Conservation (phyloP, 2,888 invertebrate genomes). For the Timema cristinae region DNA sequence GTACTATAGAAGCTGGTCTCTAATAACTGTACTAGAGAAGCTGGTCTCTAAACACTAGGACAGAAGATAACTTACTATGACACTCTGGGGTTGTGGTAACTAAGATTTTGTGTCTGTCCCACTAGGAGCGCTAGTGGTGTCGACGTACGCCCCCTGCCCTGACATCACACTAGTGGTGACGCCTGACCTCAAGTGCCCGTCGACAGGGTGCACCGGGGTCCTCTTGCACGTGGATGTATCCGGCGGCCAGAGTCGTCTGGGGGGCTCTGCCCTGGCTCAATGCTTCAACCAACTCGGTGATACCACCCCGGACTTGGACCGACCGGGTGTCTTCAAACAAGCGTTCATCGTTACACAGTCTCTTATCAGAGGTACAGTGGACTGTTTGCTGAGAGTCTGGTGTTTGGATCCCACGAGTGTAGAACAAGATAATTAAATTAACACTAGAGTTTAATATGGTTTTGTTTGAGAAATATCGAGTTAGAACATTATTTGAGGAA, state of each 20-base stretch:
- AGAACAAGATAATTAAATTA: no score
- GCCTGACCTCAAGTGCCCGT: slow-evolving; percentile 79
- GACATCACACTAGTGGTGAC: slow-evolving; percentile 80
- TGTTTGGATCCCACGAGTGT: no score
- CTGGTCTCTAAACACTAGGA: no score
- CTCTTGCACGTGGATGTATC: slow-evolving; percentile 78
- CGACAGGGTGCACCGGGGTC: slow-evolving; percentile 54
- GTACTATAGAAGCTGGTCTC: no score
- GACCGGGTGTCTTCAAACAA: slow-evolving; percentile 60
- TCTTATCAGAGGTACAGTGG: slow-evolving; percentile 62
- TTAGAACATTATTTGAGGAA: no score
- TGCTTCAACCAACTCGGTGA: slow-evolving; percentile 81
- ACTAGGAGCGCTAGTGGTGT: slow-evolving; percentile 90
- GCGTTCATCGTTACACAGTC: slow-evolving; percentile 82
- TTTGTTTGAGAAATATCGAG: no score
- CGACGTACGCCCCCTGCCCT: slow-evolving; percentile 92
- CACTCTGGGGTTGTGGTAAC: not conserved
- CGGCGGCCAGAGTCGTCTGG: slow-evolving; percentile 69
- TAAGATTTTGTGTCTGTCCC: slow-evolving; percentile 52
- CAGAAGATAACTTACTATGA: no score
- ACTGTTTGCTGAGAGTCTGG: no score
- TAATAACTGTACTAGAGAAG: no score
- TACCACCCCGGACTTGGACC: slow-evolving; percentile 73
- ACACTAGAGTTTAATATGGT: no score
- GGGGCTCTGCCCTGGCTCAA: slow-evolving; percentile 91